These are phyloP conservation scores for Siderastrea radians DNA, from an alignment of 92 coral and sea anemone genomes.

Conservation along the genomic window DNA sequence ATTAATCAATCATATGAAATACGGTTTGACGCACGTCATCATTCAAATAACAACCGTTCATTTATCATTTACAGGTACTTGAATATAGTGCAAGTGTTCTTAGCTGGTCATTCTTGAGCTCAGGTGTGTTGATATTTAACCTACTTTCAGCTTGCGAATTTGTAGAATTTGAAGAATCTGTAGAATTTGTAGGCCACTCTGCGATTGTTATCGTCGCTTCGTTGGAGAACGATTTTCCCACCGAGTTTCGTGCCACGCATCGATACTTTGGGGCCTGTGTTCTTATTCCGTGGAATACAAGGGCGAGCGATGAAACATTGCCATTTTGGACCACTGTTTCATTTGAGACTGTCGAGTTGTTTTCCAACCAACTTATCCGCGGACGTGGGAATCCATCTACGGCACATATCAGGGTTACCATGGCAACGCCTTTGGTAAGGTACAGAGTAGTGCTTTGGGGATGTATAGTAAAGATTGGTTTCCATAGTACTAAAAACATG, in stretches of 20 bases:
- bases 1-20: no score
- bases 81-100: no score
- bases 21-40: no score
- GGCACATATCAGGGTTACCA: conserved; percentile 18
- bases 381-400: conserved; percentile 64
- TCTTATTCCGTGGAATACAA: no score
- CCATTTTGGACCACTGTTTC: no score
- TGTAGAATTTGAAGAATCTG: background rate
- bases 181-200: background rate
- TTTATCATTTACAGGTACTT: no score
- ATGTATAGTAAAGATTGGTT: conserved; percentile 28
- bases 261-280: no score
- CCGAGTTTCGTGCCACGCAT: conserved; percentile 28
- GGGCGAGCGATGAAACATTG: no score
- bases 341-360: no score
- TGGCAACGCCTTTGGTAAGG: background rate
- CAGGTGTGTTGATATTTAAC: background rate
- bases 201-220: conserved; percentile 14
- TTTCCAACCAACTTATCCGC: conserved; percentile 30
- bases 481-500: background rate
- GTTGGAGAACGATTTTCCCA: conserved; percentile 22
- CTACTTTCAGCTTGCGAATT: background rate
- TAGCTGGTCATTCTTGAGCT: no score
- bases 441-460: background rate
- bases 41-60: no score